Base-by-base conservation (phyloP, 2,797 vertebrate genomes). In the Anas capensis region DNA sequence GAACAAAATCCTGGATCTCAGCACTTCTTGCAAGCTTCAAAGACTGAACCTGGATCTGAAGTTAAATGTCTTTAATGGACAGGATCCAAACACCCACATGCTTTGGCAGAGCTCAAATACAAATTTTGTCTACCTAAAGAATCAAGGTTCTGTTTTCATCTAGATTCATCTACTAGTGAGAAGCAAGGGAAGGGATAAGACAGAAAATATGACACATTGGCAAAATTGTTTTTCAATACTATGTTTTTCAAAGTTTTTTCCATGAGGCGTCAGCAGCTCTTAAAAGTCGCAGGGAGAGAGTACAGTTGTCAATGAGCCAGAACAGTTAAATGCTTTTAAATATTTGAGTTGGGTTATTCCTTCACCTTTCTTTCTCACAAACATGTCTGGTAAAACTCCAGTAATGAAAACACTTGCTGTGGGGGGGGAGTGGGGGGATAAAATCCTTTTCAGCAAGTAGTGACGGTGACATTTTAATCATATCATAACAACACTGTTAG, bases 191-290 rank as follows among this genome's bases (percentile, higher is more conserved):
- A 91, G 16, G 80, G 51, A 73, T 87, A 93, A 90, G 86, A 86
- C 90, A 94, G 82, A 96, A 96, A 96, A 90, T 93, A 93, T 94
- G 93, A 95, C 90, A 95, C 95, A 96, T 91, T 94, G 90, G 81
- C 48, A 88, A 90, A 92, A 93, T 92, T 90, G 81, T 96, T 97
- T 93, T 95, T 95, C 83, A 92, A 42, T 94, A 76, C 61, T 86
- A n/a, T 93, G 79, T 97, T 97, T 96, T 92, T 90, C 78, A 92
- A 90, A 91, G 87, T 75, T 96, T 96, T 96, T 97, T 95, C 96
- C 94, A 76, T 93, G 76, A 96, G 89, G 66, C 44, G 2, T 96
- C 91, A 95, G 90, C 91, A 94, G 90, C 85, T 95, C 83, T 96
- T 97, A 94, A 97, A 95, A 97, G 69, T 90, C 53, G 48, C 62